Conservation (phyloP, 2,113 vertebrate species). For the Oxygymnocypris stewartii region DNA sequence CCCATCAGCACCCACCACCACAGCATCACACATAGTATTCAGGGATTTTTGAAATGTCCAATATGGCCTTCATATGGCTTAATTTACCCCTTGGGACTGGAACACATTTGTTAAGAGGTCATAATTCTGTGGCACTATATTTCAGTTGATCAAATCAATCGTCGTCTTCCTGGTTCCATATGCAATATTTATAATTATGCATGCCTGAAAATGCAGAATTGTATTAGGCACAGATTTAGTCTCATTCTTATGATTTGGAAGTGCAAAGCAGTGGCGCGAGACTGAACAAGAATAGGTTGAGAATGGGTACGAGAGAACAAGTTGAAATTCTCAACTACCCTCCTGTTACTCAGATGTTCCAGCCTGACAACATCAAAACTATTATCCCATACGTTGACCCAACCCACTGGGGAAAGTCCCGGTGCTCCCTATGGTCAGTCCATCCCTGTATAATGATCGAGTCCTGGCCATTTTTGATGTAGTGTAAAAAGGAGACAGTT, state of each 20-base stretch:
- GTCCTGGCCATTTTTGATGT: slow-evolving; percentile 42
- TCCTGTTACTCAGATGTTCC: no score
- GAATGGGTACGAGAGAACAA: not conserved
- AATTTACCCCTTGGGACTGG: not conserved
- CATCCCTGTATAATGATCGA: slow-evolving; percentile 9
- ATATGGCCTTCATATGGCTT: not conserved
- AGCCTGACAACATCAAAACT: not conserved
- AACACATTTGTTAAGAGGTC: not conserved
- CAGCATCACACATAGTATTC: not conserved
- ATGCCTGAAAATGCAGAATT: not conserved
- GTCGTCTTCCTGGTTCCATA: not conserved
- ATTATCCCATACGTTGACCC: not conserved
- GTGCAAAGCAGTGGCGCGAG: not conserved
- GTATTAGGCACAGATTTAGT: not conserved
- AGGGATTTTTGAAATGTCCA: not conserved
- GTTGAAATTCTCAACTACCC: not conserved
- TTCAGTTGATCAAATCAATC: not conserved
- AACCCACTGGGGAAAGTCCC: not conserved
- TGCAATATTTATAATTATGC: not conserved
- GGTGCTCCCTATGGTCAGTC: not conserved
- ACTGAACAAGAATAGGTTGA: not conserved
- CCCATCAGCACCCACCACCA: not conserved
- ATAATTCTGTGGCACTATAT: not conserved
- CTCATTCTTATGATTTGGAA: not conserved
- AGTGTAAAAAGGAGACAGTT: not conserved